A percentile compares a stretch with the other conserved stretches of the same genome.
Evolutionary conservation across 2,888 invertebrate species (phyloP).

Genomic region (Oeneis ivallda): DNA sequence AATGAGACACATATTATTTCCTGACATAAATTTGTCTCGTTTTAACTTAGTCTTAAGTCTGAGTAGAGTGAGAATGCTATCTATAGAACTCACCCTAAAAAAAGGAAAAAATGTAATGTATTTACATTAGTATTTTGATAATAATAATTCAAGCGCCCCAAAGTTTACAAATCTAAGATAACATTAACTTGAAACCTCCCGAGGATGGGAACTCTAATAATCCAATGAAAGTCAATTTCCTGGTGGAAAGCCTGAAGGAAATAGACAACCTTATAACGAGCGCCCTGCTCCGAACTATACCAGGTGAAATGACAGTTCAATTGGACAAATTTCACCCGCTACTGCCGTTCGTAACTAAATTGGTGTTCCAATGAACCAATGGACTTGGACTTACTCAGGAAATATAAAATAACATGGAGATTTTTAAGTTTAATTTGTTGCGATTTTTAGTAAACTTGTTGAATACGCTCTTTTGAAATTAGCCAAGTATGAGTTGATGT

Average conservation of each 20-base stretch:
- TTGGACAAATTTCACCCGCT: conserved; percentile 39
- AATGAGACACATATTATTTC: too few species aligned
- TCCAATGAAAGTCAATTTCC: conserved; percentile 58
- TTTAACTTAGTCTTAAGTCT: too few species aligned
- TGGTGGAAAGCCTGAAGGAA: conserved; percentile 46
- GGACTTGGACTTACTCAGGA: conserved; percentile 12
- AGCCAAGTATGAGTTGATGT: too few species aligned
- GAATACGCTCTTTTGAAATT: background rate
- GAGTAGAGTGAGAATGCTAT: too few species aligned
- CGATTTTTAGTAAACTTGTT: background rate
- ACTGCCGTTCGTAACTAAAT: conserved; percentile 22
- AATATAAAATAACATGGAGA: conserved; percentile 11
- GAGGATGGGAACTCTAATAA: conserved; percentile 40
- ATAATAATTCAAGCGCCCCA: conserved; percentile 17
- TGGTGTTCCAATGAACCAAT: conserved; percentile 16
- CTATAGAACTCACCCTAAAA: too few species aligned
- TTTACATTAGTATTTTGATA: conserved; percentile 21
- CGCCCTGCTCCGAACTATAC: conserved; percentile 49
- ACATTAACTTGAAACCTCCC: conserved; percentile 36
- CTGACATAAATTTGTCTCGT: too few species aligned
- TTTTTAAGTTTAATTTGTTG: background rate
- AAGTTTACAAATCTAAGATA: conserved; percentile 32
- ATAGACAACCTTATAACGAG: conserved; percentile 43
- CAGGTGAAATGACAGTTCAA: conserved; percentile 48
- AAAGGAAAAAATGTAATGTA: too few species aligned